Conservation (phyloP, 2,797 vertebrate genomes). For the Stomatorhinus walkeri region DNA sequence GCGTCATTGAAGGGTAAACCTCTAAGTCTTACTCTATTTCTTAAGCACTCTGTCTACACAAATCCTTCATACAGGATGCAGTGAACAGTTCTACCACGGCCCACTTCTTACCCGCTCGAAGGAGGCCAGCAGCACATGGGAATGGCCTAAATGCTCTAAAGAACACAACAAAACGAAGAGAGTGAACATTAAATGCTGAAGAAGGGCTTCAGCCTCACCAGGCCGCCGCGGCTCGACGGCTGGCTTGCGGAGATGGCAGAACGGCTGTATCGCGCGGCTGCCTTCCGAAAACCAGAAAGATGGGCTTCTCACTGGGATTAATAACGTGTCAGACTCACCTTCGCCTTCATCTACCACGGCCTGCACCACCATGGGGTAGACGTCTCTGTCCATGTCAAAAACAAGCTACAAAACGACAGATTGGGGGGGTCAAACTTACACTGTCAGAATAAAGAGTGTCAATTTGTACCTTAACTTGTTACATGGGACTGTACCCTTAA, state of each 20-base stretch:
- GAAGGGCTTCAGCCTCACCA: background rate
- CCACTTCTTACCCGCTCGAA: slow-evolving; percentile 81
- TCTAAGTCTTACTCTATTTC: background rate
- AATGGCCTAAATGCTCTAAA: slow-evolving; percentile 87
- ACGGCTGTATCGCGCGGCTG: background rate
- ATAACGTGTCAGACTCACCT: slow-evolving; percentile 54
- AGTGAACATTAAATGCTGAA: background rate
- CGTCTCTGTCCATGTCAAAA: slow-evolving; percentile 87
- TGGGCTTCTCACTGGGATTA: background rate
- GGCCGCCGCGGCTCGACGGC: background rate
- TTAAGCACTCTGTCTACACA: background rate
- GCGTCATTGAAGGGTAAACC: background rate
- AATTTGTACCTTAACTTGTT: background rate
- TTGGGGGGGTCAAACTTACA: background rate
- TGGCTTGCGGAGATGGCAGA: too few species aligned
- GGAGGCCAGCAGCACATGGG: slow-evolving; percentile 87
- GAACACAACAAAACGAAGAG: slow-evolving; percentile 28
- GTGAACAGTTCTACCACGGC: background rate
- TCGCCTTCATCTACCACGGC: slow-evolving; percentile 93
- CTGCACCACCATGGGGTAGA: slow-evolving; percentile 93
- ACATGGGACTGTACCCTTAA: background rate
- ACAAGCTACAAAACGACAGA: slow-evolving; percentile 61
- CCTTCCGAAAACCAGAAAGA: background rate
- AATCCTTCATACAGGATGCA: background rate
- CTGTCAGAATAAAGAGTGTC: too few species aligned